Base-by-base conservation (phyloP, 2,113 vertebrate genomes). In the Pogona vitticeps region DNA sequence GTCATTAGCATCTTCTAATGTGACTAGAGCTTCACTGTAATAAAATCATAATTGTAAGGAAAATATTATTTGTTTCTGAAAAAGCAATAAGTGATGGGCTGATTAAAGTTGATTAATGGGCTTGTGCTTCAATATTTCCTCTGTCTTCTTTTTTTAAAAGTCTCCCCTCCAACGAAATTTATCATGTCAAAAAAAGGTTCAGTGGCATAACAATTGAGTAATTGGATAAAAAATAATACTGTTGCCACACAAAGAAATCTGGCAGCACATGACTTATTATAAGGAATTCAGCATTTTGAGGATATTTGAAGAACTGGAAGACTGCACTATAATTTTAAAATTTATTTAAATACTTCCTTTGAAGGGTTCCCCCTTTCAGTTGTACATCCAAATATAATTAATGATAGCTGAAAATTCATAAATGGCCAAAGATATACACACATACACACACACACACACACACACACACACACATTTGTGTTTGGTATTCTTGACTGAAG, bases 61-160 rank as follows among this genome's bases (percentile, higher is more conserved):
- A 79, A 79, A 83, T 61, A 79, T 40, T 52, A 77, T 76, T 31
- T 7, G 1, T 78, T 40, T 71, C 36, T 77, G 63, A n/a, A 87
- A 38, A 87, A 21, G 40, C 33, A 73, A 84, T 68, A 80, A 84
- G 40, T 75, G 42, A 67, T 80, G 40, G 70, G 33, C 13, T 84
- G 87, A 88, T 88, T 88, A 80, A 75, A 80, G 68, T 71, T 80
- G 82, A 88, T 84, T 84, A 84, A 88, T 88, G 76, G 68, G 21
- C 59, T 61, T 73, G 31, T 38, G 59, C 33, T 38, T 84, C 67
- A 73, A 40, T 79, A 23, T 73, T 73, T 73, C 70, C 70, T 76
- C 76, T 67, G 85, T 65, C 76, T 81, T 21, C 10, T 23, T 65
- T 23, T 72, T 80, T 65, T 36, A 33, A 23, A 78, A 88, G 28